Base-by-base conservation (phyloP, 1,140 invertebrate species). In the Cydia splendana region DNA sequence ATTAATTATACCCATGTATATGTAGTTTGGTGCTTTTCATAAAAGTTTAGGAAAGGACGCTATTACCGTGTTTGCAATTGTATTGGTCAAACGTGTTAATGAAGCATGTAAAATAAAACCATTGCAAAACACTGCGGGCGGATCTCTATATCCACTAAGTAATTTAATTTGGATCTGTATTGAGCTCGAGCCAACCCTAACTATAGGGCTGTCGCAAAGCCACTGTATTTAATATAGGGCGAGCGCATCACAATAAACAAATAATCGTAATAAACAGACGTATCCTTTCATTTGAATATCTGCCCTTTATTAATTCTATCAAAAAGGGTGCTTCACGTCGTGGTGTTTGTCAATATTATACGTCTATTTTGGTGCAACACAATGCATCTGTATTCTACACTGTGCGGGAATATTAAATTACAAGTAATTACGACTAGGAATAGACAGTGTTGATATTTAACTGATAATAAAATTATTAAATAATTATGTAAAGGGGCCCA, bases 201-300 rank as follows among this genome's bases (percentile, higher is more conserved):
- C 2, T 2, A 15, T 71, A 76, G 75, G 75, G 75, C 62, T 79
- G 18, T 74, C 78, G 62, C 75, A 65, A 76, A 71, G 77, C 51
- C 71, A 79, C 78, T 76, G 78, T 79, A 76, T 76, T 79, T 79
- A 79, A 79, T 79, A 79, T 76, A 65, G 51, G 79, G 76, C n/a
- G 57, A 62, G 57, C 67, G 67, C 67, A 71, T 71, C 67, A 71
- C 67, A 71, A 71, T 71, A 71, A 71, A 71, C 67, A 71, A 71
- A 71, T 71, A 71, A 71, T 38, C 67, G 67, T 71, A 71, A 71
- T 71, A 71, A 71, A 71, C 67, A 71, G 67, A 71, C 67, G 34
- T 71, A 71, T 71, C 34, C 30, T 42, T 71, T 38, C 67, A 71
- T 71, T 71, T 71, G 34, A 71, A 71, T 71, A 71, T 71, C 34